These are phyloP conservation scores for Gallinago media DNA, from an alignment of 2,113 vertebrate genomes.

Conservation along the genomic window DNA sequence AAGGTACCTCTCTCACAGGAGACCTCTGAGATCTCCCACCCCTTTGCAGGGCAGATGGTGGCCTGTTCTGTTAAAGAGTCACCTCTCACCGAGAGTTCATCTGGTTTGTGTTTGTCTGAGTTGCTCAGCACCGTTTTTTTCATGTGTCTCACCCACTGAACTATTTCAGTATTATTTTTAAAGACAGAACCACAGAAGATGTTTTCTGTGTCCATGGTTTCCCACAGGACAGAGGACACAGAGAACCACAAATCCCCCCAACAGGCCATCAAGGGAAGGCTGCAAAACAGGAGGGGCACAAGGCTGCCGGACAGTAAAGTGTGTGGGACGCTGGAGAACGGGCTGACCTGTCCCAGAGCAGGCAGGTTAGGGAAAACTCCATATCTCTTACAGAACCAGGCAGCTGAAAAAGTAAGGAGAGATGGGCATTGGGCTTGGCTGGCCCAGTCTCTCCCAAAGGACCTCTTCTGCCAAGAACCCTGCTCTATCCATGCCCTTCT, in stretches of 20 bases:
- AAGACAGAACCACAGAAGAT: not conserved
- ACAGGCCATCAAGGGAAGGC: not conserved
- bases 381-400: not conserved
- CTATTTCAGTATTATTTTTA: not conserved
- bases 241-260: not conserved
- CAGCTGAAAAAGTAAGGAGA: not conserved
- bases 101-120: not conserved
- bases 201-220: not conserved
- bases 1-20: not conserved
- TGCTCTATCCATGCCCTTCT: not conserved
- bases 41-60: accelerated
- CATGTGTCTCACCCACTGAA: not conserved
- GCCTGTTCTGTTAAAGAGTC: accelerated
- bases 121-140: not conserved
- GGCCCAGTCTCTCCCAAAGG: not conserved
- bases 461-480: not conserved
- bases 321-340: not conserved
- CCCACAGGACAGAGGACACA: not conserved
- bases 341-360: not conserved
- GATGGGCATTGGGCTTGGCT: not conserved
- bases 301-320: not conserved
- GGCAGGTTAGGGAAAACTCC: not conserved
- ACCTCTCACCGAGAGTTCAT: not conserved
- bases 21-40: not conserved
- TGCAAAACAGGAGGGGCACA: not conserved